A percentile compares a stretch with the other conserved stretches of the same genome.
Evolutionary conservation across 2,113 vertebrate genomes (phyloP).

Genomic region (Percopsis transmontana): DNA sequence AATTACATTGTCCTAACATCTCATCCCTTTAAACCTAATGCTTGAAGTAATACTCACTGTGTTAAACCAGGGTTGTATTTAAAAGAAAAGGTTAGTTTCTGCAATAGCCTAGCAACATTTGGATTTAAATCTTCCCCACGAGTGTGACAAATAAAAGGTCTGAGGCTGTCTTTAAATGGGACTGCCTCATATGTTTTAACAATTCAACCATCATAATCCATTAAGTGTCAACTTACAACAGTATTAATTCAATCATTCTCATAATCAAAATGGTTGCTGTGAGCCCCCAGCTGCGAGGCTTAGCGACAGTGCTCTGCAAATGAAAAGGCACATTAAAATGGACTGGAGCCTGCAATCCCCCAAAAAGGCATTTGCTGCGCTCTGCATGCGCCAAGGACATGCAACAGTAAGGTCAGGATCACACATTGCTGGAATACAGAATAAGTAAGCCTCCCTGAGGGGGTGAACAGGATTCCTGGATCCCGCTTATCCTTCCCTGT

Average conservation of each 20-base stretch:
- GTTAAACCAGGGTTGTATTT: no score
- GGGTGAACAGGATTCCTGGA: slow-evolving; percentile 43
- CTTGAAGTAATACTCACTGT: slow-evolving; percentile 5
- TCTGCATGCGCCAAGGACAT: slow-evolving; percentile 74
- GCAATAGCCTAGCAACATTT: background rate
- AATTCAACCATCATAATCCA: slow-evolving; percentile 58
- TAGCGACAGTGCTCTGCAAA: slow-evolving; percentile 54
- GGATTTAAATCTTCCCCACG: slow-evolving; percentile 18
- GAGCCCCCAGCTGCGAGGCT: slow-evolving; percentile 51
- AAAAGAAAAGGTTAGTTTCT: slow-evolving; percentile 38
- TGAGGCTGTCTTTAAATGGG: slow-evolving; percentile 59
- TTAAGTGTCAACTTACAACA: slow-evolving; percentile 63
- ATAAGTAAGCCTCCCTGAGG: slow-evolving; percentile 47
- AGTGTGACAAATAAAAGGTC: slow-evolving; percentile 46
- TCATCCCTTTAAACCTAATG: background rate
- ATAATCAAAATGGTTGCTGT: slow-evolving; percentile 69
- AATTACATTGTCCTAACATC: no score
- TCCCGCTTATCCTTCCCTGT: slow-evolving; percentile 39
- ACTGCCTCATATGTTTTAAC: slow-evolving; percentile 52
- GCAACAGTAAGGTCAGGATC: slow-evolving; percentile 76
- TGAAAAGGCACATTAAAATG: slow-evolving; percentile 70
- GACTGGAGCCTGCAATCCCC: slow-evolving; percentile 65
- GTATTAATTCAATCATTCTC: slow-evolving; percentile 68
- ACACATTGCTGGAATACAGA: slow-evolving; percentile 72
- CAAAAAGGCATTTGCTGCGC: slow-evolving; percentile 69